Conservation (phyloP, 2,113 vertebrate species). For the Uria lomvia region DNA sequence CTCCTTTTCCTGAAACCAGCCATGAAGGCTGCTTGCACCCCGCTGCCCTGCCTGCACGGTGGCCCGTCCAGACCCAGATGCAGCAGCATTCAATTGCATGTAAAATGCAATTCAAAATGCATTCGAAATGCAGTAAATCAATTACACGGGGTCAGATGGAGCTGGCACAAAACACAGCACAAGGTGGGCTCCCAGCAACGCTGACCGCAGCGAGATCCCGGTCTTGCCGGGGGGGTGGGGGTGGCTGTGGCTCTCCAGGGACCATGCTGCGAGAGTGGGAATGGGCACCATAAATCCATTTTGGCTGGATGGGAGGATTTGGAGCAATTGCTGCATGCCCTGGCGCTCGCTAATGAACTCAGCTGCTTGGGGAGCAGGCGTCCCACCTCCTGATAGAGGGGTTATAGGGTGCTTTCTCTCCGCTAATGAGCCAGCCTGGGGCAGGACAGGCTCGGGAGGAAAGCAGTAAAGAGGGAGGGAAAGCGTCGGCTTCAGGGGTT, state of each 20-base stretch:
- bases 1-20: neutral
- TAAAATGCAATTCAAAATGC: no score
- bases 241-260: neutral
- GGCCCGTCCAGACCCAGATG: rapidly evolving
- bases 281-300: neutral
- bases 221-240: neutral
- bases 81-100: neutral
- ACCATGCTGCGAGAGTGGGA: rapidly evolving
- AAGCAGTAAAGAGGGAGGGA: neutral
- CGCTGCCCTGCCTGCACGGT: neutral
- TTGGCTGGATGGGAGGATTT: neutral
- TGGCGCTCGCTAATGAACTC: neutral
- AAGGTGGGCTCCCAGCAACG: neutral
- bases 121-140: no score
- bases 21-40: neutral
- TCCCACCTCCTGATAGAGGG: rapidly evolving
- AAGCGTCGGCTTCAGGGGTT: neutral
- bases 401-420: rapidly evolving
- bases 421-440: rapidly evolving
- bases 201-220: neutral
- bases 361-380: neutral
- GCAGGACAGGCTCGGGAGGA: neutral
- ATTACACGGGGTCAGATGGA: neutral
- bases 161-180: neutral
- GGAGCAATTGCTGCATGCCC: neutral